Base-by-base conservation (phyloP, 2,888 invertebrate species). In the Auanema sp. region DNA sequence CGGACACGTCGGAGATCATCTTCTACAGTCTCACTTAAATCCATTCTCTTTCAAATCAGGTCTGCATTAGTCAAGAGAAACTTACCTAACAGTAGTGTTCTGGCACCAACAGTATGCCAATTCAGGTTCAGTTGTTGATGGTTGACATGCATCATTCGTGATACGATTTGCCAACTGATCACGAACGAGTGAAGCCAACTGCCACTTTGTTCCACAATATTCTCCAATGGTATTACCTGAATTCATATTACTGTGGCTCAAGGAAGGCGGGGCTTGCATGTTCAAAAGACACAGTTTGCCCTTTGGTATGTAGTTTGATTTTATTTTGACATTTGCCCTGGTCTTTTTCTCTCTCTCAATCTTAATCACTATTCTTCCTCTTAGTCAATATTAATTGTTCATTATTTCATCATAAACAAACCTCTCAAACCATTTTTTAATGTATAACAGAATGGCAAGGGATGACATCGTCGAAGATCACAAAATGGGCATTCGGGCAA, bases 51-150 rank as follows among this genome's bases (percentile, higher is more conserved):
- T 16, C 14, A 4, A 49, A 2, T 23, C 5, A 1, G 33, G 24
- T 44, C 11, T 25, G 21, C 11, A 60, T 11, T 21, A 8, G 23
- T n/a, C 12, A 1, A 21, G 16, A 50, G 18, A 50, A 16, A 50
- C 18, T 16, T n/a, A 52, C 62, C 62, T 56, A 14, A 16, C 24
- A 12, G 56, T 25, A n/a, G 14, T 49, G 5, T 68, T 73, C 21
- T 62, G 61, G 44, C 75, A 76, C 60, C 72, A 71, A 51, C 75
- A 76, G 40, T 72, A 76, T 16, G 69, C 66, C 4, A 66, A 61
- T 2, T 62, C 50, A 0, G 43, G 47, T 44, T 71, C 66, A 41
- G 62, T 61, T 10, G 66, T 65, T 10, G 68, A 62, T 12, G 71
- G 69, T 50, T 73, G 68, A 60, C 75, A 76, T n/a, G 67, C 65